A percentile compares a stretch with the other conserved stretches of the same genome.
These are phyloP conservation scores for Malurus leucopterus DNA, from an alignment of 2,797 vertebrate species.

Conservation along the genomic window DNA sequence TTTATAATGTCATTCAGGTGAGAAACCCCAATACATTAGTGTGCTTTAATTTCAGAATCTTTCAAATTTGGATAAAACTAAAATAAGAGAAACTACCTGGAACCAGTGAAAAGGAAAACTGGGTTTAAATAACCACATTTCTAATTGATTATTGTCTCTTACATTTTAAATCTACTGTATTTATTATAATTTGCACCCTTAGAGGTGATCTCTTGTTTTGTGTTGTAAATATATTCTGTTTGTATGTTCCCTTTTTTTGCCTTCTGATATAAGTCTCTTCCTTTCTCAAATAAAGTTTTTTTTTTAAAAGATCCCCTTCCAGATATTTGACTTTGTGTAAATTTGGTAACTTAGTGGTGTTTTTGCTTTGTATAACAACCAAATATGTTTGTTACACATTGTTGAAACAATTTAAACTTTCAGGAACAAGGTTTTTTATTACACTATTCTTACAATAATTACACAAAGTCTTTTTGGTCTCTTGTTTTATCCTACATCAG, in stretches of 20 bases:
- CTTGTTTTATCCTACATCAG: conserved; percentile 50
- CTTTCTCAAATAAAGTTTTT: conserved; percentile 93
- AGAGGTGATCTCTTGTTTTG: conserved; percentile 82
- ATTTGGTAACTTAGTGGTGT: conserved; percentile 64
- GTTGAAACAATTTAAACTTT: conserved; percentile 57
- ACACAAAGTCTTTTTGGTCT: conserved; percentile 66
- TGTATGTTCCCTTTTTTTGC: conserved; percentile 88
- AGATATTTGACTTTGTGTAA: conserved; percentile 81
- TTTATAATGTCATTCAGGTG: conserved; percentile 70
- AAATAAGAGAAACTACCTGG: conserved; percentile 69
- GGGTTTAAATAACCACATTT: conserved; percentile 70
- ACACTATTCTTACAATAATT: conserved; percentile 59
- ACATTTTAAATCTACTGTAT: conserved; percentile 89
- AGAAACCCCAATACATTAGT: conserved; percentile 52
- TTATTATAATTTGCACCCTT: conserved; percentile 83
- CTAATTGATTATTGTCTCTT: conserved; percentile 73
- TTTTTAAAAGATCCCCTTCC: conserved; percentile 80
- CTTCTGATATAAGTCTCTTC: conserved; percentile 90
- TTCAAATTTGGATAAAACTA: conserved; percentile 66
- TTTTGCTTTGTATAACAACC: conserved; percentile 60
- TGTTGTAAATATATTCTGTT: conserved; percentile 91
- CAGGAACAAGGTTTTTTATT: conserved; percentile 52
- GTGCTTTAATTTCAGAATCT: conserved; percentile 44
- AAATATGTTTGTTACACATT: conserved; percentile 49
- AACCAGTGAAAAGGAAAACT: conserved; percentile 76